Base-by-base conservation (phyloP, 37 sponge, comb jelly and placozoan genomes). In the Mnemiopsis leidyi region DNA sequence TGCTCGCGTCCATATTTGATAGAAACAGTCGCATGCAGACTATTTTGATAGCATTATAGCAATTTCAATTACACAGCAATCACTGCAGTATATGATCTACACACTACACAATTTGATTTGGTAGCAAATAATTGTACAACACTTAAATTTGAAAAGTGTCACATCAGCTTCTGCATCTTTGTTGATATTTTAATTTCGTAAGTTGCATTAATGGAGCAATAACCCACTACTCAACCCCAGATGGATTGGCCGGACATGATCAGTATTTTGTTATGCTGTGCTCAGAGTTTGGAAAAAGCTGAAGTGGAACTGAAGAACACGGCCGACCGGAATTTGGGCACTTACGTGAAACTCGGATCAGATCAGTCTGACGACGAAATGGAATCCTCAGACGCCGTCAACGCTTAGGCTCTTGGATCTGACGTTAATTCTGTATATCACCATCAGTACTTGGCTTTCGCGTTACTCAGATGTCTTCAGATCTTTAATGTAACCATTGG, bases 291-390 rank as follows among this genome's bases (percentile, higher is more conserved):
- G 1, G 82, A 82, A 30, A 30, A 82, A 35, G 38, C 82, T 1
- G 82, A 82, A 34, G 82, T 82, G 36, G 82, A 82, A 23, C 35
- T 82, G 82, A 82, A 82, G 38, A 82, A 82, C 82, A 82, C 82
- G 5, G 36, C 82, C 5, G 82, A 82, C 38, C 23, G 82, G 3
- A 82, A 34, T 34, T 36, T 82, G 82, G 82, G 82, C 3, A 82
- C 82, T 7, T 82, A 82, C 29, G 36, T 82, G 36, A 82, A 82
- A 34, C 38, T 82, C 9, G 35, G 37, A 13, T 30, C 23, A 23
- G 82, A 82, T 82, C 37, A 20, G 5, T 82, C 82, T 23, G 38
- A 82, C 7, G 82, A 82, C 7, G 82, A 82, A 2, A 36, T 36
- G 23, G n/a, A n/a, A n/a, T n/a, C n/a, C n/a, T 82, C 82, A 7